Conservation (phyloP, 1,140 invertebrate genomes). For the Plodia interpunctella region DNA sequence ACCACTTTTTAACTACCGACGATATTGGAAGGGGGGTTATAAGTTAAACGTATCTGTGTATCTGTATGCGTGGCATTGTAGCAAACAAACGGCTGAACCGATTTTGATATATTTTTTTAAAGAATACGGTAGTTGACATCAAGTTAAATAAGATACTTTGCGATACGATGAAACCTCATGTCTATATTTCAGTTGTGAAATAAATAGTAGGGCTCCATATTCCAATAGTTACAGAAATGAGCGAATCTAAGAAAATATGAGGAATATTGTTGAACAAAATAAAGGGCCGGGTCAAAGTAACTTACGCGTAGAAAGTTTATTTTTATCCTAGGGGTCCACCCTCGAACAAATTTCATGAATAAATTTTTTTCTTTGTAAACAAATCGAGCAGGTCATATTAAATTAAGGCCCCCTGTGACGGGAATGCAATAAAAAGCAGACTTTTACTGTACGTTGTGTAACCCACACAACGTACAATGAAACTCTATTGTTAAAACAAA, state of each 20-base stretch:
- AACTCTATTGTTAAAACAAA: too few relatives aligned
- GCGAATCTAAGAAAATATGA: conserved; percentile 30
- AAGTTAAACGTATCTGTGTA: too few relatives aligned
- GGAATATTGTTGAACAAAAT: conserved; percentile 31
- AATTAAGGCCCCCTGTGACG: conserved; percentile 50
- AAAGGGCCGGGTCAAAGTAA: conserved; percentile 37
- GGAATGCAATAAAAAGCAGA: conserved; percentile 41
- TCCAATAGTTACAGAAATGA: conserved; percentile 12
- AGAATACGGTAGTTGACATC: too few relatives aligned
- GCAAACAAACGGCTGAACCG: too few relatives aligned
- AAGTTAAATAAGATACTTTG: too few relatives aligned
- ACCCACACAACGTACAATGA: too few relatives aligned
- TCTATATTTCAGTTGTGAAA: background rate
- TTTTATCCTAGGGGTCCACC: conserved; percentile 43
- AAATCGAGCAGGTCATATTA: conserved; percentile 66
- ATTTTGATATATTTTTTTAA: too few relatives aligned
- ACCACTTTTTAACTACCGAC: too few relatives aligned
- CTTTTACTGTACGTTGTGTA: conserved; percentile 21
- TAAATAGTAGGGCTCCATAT: background rate
- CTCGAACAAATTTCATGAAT: conserved; percentile 70
- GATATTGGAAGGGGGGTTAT: too few relatives aligned
- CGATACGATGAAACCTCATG: too few relatives aligned
- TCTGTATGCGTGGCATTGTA: too few relatives aligned
- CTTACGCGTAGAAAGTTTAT: conserved; percentile 52
- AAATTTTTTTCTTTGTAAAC: conserved; percentile 73